phyloP scores from a whole-genome alignment of 2,113 vertebrate species.

The Dunckerocampus dactyliophorus region DNA sequence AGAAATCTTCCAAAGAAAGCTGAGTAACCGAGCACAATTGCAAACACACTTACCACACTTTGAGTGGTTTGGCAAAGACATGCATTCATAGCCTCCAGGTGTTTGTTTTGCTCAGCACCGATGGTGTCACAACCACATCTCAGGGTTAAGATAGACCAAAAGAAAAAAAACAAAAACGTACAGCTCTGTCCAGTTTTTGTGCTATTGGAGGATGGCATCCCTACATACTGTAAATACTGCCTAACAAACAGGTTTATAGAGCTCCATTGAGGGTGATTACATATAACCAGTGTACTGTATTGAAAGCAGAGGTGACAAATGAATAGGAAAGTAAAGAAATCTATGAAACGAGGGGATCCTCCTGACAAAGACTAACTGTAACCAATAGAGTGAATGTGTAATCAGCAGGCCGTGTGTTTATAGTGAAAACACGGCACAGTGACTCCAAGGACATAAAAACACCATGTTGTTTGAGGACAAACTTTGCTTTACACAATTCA shows the following conservation, averaged over 20 bases:
- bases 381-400: constrained; percentile 2
- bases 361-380: not conserved
- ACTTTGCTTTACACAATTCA: not conserved
- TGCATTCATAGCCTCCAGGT: constrained; percentile 23
- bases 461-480: constrained; percentile 18
- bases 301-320: not conserved
- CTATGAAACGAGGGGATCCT: not conserved
- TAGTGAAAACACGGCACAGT: constrained; percentile 31
- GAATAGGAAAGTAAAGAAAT: not conserved
- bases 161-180: not conserved
- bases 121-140: constrained; percentile 41
- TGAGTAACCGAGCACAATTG: constrained; percentile 18
- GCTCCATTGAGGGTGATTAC: not conserved
- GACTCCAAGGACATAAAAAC: constrained; percentile 12
- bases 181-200: constrained; percentile 6
- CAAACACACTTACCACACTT: constrained; percentile 36
- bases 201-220: not conserved
- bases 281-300: constrained; percentile 10
- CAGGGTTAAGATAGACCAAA: not conserved
- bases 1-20: constrained; percentile 19
- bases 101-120: constrained; percentile 35
- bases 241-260: not conserved
- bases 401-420: constrained; percentile 22
- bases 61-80: constrained; percentile 12
- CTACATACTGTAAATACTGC: not conserved